phyloP scores from a whole-genome alignment of 2,113 vertebrate genomes.

The human region DNA sequence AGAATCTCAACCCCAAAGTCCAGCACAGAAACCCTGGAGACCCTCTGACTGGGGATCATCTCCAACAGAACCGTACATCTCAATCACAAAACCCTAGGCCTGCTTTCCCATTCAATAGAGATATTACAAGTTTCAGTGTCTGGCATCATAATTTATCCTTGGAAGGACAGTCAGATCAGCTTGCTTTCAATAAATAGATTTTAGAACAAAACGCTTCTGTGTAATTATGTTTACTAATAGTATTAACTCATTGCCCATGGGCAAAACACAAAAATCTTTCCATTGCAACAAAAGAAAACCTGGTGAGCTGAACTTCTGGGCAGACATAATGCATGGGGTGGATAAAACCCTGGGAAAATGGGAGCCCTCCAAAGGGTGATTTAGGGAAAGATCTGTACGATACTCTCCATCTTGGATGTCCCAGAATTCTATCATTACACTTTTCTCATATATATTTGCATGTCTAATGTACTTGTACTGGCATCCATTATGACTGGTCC shows the following conservation, averaged over 20 bases:
- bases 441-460: neutral
- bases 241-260: conserved; percentile 6
- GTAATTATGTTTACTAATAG: conserved; percentile 56
- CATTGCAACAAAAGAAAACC: neutral
- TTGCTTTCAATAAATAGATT: conserved; percentile 36
- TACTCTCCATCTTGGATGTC: neutral
- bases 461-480: neutral
- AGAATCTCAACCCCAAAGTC: neutral
- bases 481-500: neutral
- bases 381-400: neutral
- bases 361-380: neutral
- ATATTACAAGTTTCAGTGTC: neutral
- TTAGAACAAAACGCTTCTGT: conserved; percentile 34
- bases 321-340: neutral
- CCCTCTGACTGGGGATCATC: neutral
- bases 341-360: neutral
- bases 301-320: neutral
- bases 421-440: neutral
- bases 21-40: neutral
- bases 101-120: neutral
- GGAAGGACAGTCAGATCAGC: conserved; percentile 1
- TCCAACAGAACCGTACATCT: neutral
- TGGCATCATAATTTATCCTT: conserved; percentile 6
- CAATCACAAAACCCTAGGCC: neutral
- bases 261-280: conserved; percentile 26